A percentile compares a stretch with the other conserved stretches of the same genome.
phyloP scores from a whole-genome alignment of 2,888 invertebrate genomes.

The Synergus itoensis region DNA sequence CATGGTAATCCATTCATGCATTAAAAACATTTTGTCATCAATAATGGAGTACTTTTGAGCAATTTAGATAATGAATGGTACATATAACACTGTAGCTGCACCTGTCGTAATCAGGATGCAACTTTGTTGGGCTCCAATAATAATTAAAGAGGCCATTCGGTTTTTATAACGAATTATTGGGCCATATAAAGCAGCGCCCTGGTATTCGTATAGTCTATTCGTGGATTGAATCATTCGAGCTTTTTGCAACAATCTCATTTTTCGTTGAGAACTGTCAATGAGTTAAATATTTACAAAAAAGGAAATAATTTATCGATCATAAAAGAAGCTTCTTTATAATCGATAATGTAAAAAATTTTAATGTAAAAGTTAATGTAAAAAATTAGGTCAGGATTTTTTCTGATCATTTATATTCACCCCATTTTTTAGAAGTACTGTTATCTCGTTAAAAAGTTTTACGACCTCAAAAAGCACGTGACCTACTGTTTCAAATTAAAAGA shows the following conservation, averaged over 20 bases:
- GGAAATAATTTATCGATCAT: too few relatives aligned
- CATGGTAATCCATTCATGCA: conserved; percentile 52
- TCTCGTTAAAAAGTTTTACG: conserved; percentile 13
- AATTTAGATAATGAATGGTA: conserved; percentile 26
- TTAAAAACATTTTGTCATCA: conserved; percentile 6
- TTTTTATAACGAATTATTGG: conserved; percentile 50
- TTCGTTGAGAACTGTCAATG: not conserved
- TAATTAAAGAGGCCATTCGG: conserved; percentile 45
- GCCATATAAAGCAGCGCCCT: conserved; percentile 37
- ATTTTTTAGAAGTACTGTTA: conserved; percentile 14
- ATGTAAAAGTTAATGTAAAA: not conserved
- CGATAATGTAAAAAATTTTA: too few relatives aligned
- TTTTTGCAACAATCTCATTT: not conserved
- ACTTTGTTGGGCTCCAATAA: conserved; percentile 43
- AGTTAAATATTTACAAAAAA: too few relatives aligned
- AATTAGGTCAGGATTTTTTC: not conserved
- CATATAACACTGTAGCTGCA: conserved; percentile 19
- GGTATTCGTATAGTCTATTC: conserved; percentile 14
- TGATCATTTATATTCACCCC: not conserved
- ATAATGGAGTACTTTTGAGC: conserved; percentile 34
- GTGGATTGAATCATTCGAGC: not conserved
- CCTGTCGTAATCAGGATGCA: conserved; percentile 34
- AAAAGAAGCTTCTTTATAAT: too few relatives aligned
- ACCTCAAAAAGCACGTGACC: conserved; percentile 2
- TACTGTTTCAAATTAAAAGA: conserved; percentile 23